A percentile compares a stretch with the other conserved stretches of the same genome.
phyloP scores from a whole-genome alignment of 2,113 vertebrate genomes.

The Pomatostomus ruficeps region DNA sequence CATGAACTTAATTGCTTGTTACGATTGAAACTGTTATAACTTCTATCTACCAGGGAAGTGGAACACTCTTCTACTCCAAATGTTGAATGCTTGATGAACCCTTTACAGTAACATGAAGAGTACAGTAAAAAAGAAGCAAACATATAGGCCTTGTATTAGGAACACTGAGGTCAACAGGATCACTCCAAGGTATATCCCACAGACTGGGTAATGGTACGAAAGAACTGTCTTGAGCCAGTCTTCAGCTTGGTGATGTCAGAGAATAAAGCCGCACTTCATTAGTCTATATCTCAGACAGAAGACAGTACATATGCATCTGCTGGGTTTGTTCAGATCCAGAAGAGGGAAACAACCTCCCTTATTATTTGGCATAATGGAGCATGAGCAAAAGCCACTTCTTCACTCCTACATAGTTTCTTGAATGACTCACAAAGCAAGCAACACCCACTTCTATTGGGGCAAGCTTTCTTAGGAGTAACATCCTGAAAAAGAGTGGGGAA shows the following conservation, averaged over 20 bases:
- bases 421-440: slow-evolving; percentile 2
- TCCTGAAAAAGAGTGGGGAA: background rate
- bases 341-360: background rate
- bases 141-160: background rate
- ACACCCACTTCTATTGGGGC: background rate
- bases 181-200: background rate
- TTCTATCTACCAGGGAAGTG: background rate
- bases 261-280: background rate
- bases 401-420: background rate
- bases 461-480: background rate
- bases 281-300: background rate
- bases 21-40: background rate
- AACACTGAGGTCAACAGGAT: background rate
- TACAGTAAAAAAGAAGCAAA: background rate
- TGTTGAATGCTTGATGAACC: background rate
- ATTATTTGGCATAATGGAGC: background rate
- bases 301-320: fast-evolving
- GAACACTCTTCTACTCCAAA: background rate
- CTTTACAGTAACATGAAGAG: background rate
- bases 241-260: background rate
- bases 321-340: background rate
- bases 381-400: background rate
- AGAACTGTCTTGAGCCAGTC: background rate
- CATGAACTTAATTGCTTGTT: background rate
- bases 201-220: background rate